These are phyloP conservation scores for Uromys caudimaculatus DNA, from an alignment of 2,797 vertebrate genomes.

Conservation along the genomic window DNA sequence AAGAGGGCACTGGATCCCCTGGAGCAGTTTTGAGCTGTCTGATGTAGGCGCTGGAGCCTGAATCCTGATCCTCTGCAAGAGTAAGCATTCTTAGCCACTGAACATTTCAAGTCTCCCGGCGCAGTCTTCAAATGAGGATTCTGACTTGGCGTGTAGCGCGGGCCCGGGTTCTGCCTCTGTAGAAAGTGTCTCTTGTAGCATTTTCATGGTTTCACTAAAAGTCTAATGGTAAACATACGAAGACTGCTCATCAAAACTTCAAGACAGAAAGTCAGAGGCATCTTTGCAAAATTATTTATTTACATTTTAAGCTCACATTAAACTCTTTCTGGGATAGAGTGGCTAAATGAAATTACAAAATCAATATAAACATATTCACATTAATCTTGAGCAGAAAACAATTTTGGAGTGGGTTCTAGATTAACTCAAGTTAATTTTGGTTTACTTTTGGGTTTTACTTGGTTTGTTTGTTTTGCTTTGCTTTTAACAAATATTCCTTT, in stretches of 20 bases:
- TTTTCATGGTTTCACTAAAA: slow-evolving; percentile 54
- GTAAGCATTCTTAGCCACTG: neutral
- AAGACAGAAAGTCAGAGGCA: slow-evolving; percentile 51
- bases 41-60: neutral
- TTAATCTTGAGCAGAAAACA: slow-evolving; percentile 73
- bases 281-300: slow-evolving; percentile 77
- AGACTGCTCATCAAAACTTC: slow-evolving; percentile 28
- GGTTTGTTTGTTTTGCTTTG: neutral
- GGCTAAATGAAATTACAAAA: slow-evolving; percentile 76
- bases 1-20: neutral
- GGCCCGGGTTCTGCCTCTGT: neutral
- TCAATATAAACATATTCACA: slow-evolving; percentile 71
- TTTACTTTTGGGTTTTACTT: neutral
- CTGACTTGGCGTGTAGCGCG: neutral
- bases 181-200: slow-evolving; percentile 10
- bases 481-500: neutral
- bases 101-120: neutral
- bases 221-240: neutral
- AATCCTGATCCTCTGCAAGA: neutral
- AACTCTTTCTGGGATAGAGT: slow-evolving; percentile 73
- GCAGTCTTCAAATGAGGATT: neutral
- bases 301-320: slow-evolving; percentile 72
- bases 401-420: slow-evolving; percentile 60
- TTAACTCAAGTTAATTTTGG: neutral
- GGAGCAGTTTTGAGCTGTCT: neutral